These are phyloP conservation scores for Contarinia nasturtii DNA, from an alignment of 1,140 invertebrate genomes.

Conservation along the genomic window DNA sequence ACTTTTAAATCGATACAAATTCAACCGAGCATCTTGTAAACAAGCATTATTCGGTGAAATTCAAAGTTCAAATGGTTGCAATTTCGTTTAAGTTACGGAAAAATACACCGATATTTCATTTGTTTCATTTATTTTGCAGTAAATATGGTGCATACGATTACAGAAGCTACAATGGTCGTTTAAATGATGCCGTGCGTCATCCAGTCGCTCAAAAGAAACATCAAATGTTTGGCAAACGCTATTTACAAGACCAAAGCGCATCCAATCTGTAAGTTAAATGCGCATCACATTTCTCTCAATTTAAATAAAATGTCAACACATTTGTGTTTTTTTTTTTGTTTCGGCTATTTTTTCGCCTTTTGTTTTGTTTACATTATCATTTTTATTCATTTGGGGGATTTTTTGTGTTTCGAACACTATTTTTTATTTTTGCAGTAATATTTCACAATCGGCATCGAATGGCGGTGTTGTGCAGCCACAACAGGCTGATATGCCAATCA, in stretches of 20 bases:
- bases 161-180: conserved; percentile 36
- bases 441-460: conserved; percentile 9
- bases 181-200: conserved; percentile 22
- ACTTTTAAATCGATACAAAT: too few species aligned
- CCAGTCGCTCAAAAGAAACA: conserved; percentile 79
- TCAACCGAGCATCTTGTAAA: too few species aligned
- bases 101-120: conserved; percentile 1
- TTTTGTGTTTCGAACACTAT: too few species aligned
- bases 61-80: conserved; percentile 5
- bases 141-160: conserved; percentile 62
- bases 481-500: conserved; percentile 29
- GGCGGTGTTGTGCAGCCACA: conserved; percentile 13
- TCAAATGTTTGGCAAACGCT: conserved; percentile 75
- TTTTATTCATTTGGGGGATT: too few species aligned
- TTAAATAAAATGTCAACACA: too few species aligned
- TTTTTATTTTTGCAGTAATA: background rate
- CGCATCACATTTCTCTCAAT: too few species aligned
- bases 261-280: conserved; percentile 5
- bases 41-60: conserved; percentile 1
- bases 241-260: conserved; percentile 38
- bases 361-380: too few species aligned
- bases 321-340: too few species aligned
- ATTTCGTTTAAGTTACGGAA: conserved; percentile 1
- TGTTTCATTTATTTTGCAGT: conserved; percentile 17
- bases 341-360: too few species aligned